A percentile compares a stretch with the other conserved stretches of the same genome.
Evolutionary conservation across 2,797 vertebrate genomes (phyloP).

Genomic region (Natrix natrix): DNA sequence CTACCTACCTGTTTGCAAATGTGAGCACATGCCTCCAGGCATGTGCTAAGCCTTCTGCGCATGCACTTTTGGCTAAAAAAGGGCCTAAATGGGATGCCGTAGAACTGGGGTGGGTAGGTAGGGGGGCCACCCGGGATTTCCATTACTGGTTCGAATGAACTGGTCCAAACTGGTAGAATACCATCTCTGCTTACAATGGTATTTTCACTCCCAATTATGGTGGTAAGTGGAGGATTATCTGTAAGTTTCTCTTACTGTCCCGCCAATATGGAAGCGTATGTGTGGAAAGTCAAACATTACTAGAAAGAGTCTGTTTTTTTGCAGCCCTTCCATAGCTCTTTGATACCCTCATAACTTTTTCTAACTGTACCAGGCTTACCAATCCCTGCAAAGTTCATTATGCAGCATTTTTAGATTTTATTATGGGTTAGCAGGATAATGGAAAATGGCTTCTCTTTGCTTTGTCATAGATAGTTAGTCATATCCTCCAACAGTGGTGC

Average conservation of each 20-base stretch:
- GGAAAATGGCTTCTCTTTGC: conserved; percentile 35
- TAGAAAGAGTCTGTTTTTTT: neutral
- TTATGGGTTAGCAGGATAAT: conserved; percentile 14
- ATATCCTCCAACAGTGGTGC: conserved; percentile 34
- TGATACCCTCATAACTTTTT: conserved; percentile 20
- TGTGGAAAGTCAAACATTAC: neutral
- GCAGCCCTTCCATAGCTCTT: neutral
- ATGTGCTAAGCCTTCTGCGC: too few species aligned
- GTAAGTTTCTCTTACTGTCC: neutral
- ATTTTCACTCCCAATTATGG: neutral
- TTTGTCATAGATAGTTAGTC: conserved; percentile 15
- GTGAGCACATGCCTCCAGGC: too few species aligned
- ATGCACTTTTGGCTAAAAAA: too few species aligned
- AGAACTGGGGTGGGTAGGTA: too few species aligned
- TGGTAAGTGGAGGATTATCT: neutral
- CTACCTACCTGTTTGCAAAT: too few species aligned
- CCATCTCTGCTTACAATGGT: neutral
- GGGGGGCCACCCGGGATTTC: too few species aligned
- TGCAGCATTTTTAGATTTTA: conserved; percentile 20
- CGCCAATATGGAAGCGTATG: neutral
- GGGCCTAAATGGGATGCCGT: too few species aligned
- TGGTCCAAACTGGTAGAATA: too few species aligned
- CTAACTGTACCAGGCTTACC: conserved; percentile 9
- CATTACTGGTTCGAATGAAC: too few species aligned
- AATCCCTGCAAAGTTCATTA: conserved; percentile 19